Evolutionary conservation across 2,888 invertebrate genomes (phyloP).

Genomic region (Diaphora mendica): DNA sequence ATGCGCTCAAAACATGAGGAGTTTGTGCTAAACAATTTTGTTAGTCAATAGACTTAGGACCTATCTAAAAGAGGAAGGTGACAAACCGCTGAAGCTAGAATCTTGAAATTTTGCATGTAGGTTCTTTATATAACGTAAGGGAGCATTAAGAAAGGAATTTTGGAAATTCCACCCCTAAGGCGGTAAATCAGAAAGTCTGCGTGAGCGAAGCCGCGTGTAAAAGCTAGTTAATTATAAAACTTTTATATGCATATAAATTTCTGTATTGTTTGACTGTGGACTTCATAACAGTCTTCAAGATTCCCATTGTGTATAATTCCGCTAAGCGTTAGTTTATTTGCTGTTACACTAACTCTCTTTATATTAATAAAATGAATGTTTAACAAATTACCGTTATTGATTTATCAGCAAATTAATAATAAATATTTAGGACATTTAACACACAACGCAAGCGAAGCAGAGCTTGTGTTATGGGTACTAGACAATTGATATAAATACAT

Average conservation of each 20-base stretch:
- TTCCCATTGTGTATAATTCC: neutral
- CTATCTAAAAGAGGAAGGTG: too few species aligned
- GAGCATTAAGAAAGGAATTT: too few species aligned
- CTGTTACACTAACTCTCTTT: neutral
- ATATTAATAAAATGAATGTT: conserved; percentile 6
- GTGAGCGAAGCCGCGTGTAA: too few species aligned
- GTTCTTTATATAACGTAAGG: too few species aligned
- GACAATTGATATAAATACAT: too few species aligned
- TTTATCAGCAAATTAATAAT: neutral
- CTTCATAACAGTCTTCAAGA: neutral
- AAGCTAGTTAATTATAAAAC: neutral
- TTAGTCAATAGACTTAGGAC: neutral
- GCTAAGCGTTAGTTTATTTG: neutral
- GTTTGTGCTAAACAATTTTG: neutral
- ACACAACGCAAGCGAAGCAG: too few species aligned
- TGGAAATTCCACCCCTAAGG: too few species aligned
- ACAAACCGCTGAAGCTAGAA: too few species aligned
- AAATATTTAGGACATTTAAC: too few species aligned
- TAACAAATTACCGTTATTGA: neutral
- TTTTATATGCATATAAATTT: neutral
- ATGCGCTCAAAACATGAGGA: conserved; percentile 40
- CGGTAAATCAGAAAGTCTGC: too few species aligned
- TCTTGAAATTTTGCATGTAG: too few species aligned
- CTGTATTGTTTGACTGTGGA: neutral
- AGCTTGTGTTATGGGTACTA: too few species aligned